Base-by-base conservation (phyloP, 1,140 invertebrate genomes). In the Leptoteleia sp. region DNA sequence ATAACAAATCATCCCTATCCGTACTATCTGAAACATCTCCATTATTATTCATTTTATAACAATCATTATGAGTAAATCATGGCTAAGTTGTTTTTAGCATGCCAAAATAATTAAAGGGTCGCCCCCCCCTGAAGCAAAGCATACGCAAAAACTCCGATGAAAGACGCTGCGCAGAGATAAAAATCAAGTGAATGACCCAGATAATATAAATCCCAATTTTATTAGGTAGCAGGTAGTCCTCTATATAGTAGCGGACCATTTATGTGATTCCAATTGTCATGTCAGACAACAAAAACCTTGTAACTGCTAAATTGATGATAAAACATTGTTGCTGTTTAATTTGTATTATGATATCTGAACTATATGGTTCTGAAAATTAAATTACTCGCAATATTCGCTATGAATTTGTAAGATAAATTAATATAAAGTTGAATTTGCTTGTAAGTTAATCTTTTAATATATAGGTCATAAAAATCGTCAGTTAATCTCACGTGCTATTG, bases 1-100 rank as follows among this genome's bases (percentile, higher is more conserved):
- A n/a, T n/a, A n/a, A n/a, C n/a, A n/a, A 7, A 57, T 43, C 25
- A 19, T 33, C 22, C 37, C 4, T 17, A 15, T 12, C n/a, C 4
- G 22, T 17, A 16, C 16, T 13, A 37, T 35, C 17, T 7, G 11
- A 4, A 22, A 37, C 15, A 29, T 42, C 37, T 27, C 38, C 9
- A 43, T 43, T 43, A 43, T 42, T 43, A 42, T 57, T 3, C 13
- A 57, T 38, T 42, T 40, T 57, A 40, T 43, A 42, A 47, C 42
- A 25, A 61, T 35, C 11, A 61, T 61, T 45, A 61, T 61, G 38
- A 61, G 29, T 35, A 15, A 61, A 6, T 61, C 55, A 61, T 61
- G 37, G 35, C 15, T 37, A 22, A 17, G 8, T 17, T 22, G 27
- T 9, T 25, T 5, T 27, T 27, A 55, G 11, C 3, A 25, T n/a